Evolutionary conservation across 2,113 vertebrate species (phyloP), one percentile per base, ranked within the genome.

Genomic region (Sinocyclocheilus anophthalmus): DNA sequence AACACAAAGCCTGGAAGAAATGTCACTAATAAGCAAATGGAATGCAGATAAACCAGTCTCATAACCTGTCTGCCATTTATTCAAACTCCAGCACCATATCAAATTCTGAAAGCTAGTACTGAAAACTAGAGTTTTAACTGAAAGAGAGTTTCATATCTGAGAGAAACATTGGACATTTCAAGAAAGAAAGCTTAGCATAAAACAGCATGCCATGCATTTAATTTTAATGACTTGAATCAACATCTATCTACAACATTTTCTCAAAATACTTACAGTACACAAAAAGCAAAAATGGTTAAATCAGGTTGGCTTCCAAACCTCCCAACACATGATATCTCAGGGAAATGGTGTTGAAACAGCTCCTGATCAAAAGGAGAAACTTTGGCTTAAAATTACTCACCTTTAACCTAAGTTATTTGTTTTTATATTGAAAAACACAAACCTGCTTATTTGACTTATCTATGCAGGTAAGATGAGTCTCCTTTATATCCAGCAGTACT

Each of bases 251-350:
- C 18, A n/a, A 61, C 10, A 37, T 5, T 57, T 42, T 63, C 11
- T 14, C 3, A 13, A 50, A 9, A 76, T 78, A 91, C 96, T 96
- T 89, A 96, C 94, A 61, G 90, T 37, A 95, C 91, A 9, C 96
- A 97, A 89, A 96, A 96, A 11, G 96, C 96, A 2, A 97, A 96
- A 20, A 95, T 50, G 0, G 87, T 91, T 88, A 92, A 93, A 85
- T 93, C 94, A 0, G 87, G 90, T 70, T 94, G 86, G 0, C 78
- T 81, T 81, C 79, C 0, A 13, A 89, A 93, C 67, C 94, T 92
- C 82, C 96, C 96, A 5, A 97, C 95, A 14, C 96, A 97, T 61
- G 96, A 96, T 88, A 97, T 96, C 77, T 94, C 93, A 6, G 96
- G 95, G 87, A 96, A 96, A 79, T 94, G 93, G 79, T 95, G 94